Conservation (phyloP, 2,797 vertebrate genomes). For the Heteromormyrus szaboi region DNA sequence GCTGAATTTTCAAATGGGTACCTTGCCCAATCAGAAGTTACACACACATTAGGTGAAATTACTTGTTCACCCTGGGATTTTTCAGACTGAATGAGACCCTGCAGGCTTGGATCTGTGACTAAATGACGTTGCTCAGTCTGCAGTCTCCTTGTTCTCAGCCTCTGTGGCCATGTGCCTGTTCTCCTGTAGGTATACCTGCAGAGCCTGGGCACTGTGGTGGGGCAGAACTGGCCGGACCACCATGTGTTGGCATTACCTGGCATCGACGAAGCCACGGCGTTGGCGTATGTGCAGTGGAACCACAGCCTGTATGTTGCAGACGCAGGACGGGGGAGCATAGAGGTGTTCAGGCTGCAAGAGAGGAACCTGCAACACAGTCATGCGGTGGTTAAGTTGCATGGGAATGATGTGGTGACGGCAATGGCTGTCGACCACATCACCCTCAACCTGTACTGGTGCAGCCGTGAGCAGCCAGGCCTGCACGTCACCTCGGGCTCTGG, state of each 20-base stretch:
- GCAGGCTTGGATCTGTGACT: neutral
- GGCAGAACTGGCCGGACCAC: slow-evolving; percentile 59
- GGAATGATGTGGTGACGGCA: slow-evolving; percentile 51
- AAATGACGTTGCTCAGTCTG: neutral
- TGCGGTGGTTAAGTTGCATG: slow-evolving; percentile 54
- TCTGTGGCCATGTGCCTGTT: neutral
- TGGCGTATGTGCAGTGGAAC: slow-evolving; percentile 1
- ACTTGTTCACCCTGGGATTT: neutral
- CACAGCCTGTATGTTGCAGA: slow-evolving; percentile 1
- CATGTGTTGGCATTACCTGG: slow-evolving; percentile 39
- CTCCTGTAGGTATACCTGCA: slow-evolving; percentile 66
- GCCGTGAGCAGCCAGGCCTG: slow-evolving; percentile 52
- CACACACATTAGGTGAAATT: neutral
- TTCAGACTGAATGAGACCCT: neutral
- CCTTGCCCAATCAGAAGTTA: neutral
- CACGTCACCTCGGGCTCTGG: slow-evolving; percentile 56
- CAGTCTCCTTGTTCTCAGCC: neutral
- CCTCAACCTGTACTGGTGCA: slow-evolving; percentile 81
- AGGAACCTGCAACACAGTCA: slow-evolving; percentile 51
- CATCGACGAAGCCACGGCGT: neutral
- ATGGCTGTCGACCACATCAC: slow-evolving; percentile 85
- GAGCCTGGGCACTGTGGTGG: slow-evolving; percentile 47
- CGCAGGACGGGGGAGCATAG: neutral
- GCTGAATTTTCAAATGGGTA: neutral
- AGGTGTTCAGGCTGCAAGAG: slow-evolving; percentile 56